A percentile compares a stretch with the other conserved stretches of the same genome.
Conservation (phyloP, 1,140 invertebrate genomes). For the Zaprionus camerounensis region DNA sequence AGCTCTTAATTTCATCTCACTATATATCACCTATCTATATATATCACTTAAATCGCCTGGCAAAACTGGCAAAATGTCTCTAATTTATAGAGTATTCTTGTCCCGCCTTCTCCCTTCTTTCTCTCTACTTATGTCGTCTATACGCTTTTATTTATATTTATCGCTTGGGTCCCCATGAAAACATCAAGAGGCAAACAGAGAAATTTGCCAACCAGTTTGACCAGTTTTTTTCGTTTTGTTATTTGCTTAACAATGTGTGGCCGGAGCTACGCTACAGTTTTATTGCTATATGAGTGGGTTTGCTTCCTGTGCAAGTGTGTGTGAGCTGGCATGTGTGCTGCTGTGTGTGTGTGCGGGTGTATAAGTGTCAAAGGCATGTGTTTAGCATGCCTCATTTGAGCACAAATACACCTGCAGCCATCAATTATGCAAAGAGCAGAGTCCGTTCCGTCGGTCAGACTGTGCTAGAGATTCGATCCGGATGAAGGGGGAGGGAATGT, state of each 20-base stretch:
- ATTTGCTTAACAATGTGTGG: constrained; percentile 39
- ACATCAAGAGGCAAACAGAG: constrained; percentile 35
- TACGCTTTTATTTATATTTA: constrained; percentile 57
- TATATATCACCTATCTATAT: constrained; percentile 1
- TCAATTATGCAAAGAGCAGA: constrained; percentile 79
- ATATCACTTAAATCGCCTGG: neutral
- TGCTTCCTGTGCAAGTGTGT: constrained; percentile 11
- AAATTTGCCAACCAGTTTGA: constrained; percentile 46
- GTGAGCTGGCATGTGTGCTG: neutral
- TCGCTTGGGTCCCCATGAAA: constrained; percentile 33
- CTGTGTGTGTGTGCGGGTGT: constrained; percentile 37
- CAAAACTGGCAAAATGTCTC: constrained; percentile 8
- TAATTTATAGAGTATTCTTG: constrained; percentile 31
- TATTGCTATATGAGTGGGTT: constrained; percentile 49
- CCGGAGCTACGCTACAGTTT: constrained; percentile 27
- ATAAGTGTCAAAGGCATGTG: constrained; percentile 81
- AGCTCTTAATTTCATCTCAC: neutral
- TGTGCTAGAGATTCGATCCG: neutral
- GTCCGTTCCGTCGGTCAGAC: constrained; percentile 16
- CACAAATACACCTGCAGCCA: constrained; percentile 81
- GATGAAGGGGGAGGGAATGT: neutral
- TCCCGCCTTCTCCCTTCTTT: neutral
- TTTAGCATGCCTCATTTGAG: constrained; percentile 81
- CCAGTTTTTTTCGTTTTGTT: constrained; percentile 39
- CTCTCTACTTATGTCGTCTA: constrained; percentile 42